Evolutionary conservation across 1,140 invertebrate genomes (phyloP).

Genomic region (Aphelenchoides avenae): DNA sequence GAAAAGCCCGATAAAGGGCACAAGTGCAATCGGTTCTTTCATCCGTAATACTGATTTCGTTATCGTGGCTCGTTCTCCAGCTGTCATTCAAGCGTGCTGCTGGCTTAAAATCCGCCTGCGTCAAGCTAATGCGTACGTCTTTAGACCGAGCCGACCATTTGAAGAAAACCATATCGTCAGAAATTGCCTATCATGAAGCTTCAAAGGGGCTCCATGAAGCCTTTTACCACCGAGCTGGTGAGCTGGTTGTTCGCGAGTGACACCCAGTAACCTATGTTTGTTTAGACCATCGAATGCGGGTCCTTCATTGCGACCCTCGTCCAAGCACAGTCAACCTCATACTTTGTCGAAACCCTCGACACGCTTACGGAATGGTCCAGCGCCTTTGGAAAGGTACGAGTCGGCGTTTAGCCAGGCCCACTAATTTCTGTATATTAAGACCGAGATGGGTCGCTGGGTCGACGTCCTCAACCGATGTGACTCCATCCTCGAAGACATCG

Average conservation of each 20-base stretch:
- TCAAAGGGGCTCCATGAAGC: conserved; percentile 23
- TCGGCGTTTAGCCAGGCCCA: neutral
- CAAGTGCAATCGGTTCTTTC: no score
- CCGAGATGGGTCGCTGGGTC: conserved; percentile 36
- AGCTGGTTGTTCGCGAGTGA: conserved; percentile 11
- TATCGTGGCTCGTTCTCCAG: no score
- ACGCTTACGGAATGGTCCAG: conserved; percentile 40
- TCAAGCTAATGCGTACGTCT: no score
- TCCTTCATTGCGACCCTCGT: conserved; percentile 26
- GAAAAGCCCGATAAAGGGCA: no score
- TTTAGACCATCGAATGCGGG: conserved; percentile 32
- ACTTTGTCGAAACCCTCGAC: conserved; percentile 26
- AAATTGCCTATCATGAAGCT: no score
- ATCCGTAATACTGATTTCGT: no score
- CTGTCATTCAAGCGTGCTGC: no score
- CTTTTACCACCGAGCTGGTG: conserved; percentile 36
- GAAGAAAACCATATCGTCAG: no score
- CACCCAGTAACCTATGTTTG: neutral
- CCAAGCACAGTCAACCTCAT: neutral
- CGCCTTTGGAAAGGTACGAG: conserved; percentile 33
- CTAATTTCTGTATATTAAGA: conserved; percentile 21
- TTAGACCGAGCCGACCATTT: no score
- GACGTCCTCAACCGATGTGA: conserved; percentile 41
- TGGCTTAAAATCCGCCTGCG: no score
- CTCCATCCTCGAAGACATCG: conserved; percentile 19